A percentile compares a stretch with the other conserved stretches of the same genome.
phyloP scores from a whole-genome alignment of 2,888 invertebrate species.

The Nysson spinosus region DNA sequence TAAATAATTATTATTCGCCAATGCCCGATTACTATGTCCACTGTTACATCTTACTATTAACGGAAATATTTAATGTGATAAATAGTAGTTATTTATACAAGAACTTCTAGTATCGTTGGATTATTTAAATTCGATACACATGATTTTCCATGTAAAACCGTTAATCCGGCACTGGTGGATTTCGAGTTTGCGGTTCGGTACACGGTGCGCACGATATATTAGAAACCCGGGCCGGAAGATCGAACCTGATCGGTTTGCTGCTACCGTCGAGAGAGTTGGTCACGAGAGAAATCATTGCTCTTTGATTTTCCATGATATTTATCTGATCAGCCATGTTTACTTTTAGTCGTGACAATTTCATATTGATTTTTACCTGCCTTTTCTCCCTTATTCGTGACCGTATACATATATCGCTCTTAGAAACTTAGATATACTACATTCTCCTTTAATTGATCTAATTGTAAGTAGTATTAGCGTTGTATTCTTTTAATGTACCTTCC shows the following conservation, averaged over 20 bases:
- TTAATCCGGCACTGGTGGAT: constrained; percentile 38
- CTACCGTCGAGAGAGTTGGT: constrained; percentile 21
- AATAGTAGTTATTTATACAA: no score
- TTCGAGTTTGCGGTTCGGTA: constrained; percentile 52
- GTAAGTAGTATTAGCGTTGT: no score
- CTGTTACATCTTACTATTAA: no score
- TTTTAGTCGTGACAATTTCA: constrained; percentile 5
- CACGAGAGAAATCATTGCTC: constrained; percentile 43
- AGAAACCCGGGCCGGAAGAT: constrained; percentile 54
- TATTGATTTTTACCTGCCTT: background rate
- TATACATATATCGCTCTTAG: background rate
- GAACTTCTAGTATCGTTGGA: no score
- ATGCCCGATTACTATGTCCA: no score
- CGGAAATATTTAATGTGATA: no score
- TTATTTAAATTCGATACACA: constrained; percentile 4
- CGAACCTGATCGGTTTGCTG: constrained; percentile 49
- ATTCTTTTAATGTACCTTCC: no score
- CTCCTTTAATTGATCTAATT: no score
- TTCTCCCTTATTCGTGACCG: background rate
- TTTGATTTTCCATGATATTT: constrained; percentile 30
- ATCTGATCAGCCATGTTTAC: constrained; percentile 11
- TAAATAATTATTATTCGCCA: no score
- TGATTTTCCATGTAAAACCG: constrained; percentile 12
- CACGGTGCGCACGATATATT: constrained; percentile 47
- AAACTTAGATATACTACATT: no score